These are phyloP conservation scores for Drosophila kanekoi DNA, from an alignment of 2,888 invertebrate genomes.

Conservation along the genomic window DNA sequence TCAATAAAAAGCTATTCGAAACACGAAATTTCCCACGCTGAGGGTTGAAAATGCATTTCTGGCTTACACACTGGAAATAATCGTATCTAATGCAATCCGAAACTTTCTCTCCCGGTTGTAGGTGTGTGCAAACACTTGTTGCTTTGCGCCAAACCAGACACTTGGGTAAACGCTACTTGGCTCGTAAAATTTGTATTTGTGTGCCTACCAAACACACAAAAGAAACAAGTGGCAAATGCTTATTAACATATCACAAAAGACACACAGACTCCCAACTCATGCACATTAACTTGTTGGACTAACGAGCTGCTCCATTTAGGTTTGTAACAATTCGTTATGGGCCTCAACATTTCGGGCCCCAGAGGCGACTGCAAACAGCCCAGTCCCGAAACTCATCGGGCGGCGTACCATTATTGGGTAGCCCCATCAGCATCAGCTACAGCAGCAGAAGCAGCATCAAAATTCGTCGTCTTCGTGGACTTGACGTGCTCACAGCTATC, in stretches of 20 bases:
- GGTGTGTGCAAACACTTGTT: slow-evolving; percentile 77
- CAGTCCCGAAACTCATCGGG: slow-evolving; percentile 54
- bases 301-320: slow-evolving; percentile 79
- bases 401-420: slow-evolving; percentile 39
- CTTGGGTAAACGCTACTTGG: slow-evolving; percentile 39
- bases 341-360: slow-evolving; percentile 41
- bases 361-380: slow-evolving; percentile 44
- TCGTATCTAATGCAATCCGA: slow-evolving; percentile 49
- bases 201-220: slow-evolving; percentile 37
- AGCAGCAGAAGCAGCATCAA: slow-evolving; percentile 53
- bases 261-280: slow-evolving; percentile 35
- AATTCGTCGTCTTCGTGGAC: slow-evolving; percentile 58
- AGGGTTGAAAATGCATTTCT: slow-evolving; percentile 41
- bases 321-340: slow-evolving; percentile 82
- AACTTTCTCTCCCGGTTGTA: slow-evolving; percentile 71
- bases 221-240: slow-evolving; percentile 74
- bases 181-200: slow-evolving; percentile 61
- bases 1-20: slow-evolving; percentile 12
- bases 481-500: slow-evolving; percentile 80
- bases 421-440: slow-evolving; percentile 27
- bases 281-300: slow-evolving; percentile 79
- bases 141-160: slow-evolving; percentile 55
- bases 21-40: slow-evolving; percentile 68
- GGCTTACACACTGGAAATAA: slow-evolving; percentile 54
- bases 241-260: slow-evolving; percentile 77